Base-by-base conservation (phyloP, 2,113 vertebrate species). In the Epinephelus lanceolatus region DNA sequence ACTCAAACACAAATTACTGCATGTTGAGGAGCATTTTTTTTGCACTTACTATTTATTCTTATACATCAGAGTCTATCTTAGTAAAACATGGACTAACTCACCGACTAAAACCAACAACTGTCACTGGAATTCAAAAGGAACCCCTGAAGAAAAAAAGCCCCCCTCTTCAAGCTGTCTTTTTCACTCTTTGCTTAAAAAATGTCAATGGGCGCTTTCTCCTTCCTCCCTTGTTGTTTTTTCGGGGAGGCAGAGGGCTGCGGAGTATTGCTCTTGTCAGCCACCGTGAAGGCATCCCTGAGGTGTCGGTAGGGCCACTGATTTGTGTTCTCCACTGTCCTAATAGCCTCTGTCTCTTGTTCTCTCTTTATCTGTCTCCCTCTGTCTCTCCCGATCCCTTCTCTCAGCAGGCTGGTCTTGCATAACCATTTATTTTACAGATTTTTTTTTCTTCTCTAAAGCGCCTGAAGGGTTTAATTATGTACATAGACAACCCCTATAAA, bases 381-480 rank as follows among this genome's bases (percentile, higher is more conserved):
- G 47, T 86, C 86, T 88, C 81, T 80, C 81, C 80, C 14, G 71
- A 81, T 89, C 85, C 78, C 86, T 86, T 86, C 81, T 86, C 84
- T 86, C 87, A 88, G 81, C 90, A 90, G 80, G 86, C 86, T 4
- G 13, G 14, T 80, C 87, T 92, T 91, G 91, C 92, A 86, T 90
- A 92, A 92, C 80, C 92, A 90, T 93, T 88, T 93, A 90, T 94
- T 91, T 91, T 86, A 84, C 90, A 89, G 86, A 97, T 97, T 97
- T 95, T 95, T 96, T 97, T 96, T 96, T 91, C 88, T 84, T 37
- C 55, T 84, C 76, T 56, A 94, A 97, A 97, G 95, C 93, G 97
- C 97, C 97, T 97, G 96, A 96, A 98, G 97, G 98, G 97, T 98
- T 98, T 99, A 98, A 99, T 99, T 99, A 98, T 96, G 96, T 96